Evolutionary conservation across 2,797 vertebrate species (phyloP), one percentile per base, ranked within the genome.

Genomic region (Brachymystax lenok): DNA sequence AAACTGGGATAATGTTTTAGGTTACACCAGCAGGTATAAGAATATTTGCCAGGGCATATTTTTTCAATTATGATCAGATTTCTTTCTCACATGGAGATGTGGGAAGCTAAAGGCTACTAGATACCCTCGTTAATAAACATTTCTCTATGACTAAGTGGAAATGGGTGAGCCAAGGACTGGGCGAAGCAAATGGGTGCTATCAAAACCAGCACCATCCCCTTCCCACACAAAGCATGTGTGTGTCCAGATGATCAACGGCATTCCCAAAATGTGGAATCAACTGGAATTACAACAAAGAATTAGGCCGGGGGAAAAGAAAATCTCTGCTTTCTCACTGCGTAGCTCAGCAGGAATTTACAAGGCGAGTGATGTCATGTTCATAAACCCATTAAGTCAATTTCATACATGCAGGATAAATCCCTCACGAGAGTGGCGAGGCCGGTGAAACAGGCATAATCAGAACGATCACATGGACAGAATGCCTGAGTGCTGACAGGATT

Each of bases 301-400:
- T 40, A 28, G 17, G 8, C 7, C 35, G 19, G 70, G 33, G 28
- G 30, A 63, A 54, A 50, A 51, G 61, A 59, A 46, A 74, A 76
- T 50, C 67, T 1, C 24, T 74, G 79, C 74, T 76, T 80, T 79
- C 68, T 17, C 40, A 69, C 51, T 71, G 56, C 69, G 77, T 77
- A 85, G 75, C 63, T 76, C 74, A 30, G 30, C 24, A 86, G 79
- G 86, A 87, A 89, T 91, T 91, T 89, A 89, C 84, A 72, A 88
- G 84, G 46, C 50, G 46, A 13, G 64, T 84, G 83, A 87, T 82
- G 86, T 89, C 77, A 88, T 69, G n/a, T 79, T 84, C 76, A 86
- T 83, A 83, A 83, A 85, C 28, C 84, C 85, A 81, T 80, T 54
- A 78, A 76, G 66, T 67, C 12, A 0, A 83, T 83, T 88, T 86